Base-by-base conservation (phyloP, 2,888 invertebrate species). In the Cephus nigrinus region DNA sequence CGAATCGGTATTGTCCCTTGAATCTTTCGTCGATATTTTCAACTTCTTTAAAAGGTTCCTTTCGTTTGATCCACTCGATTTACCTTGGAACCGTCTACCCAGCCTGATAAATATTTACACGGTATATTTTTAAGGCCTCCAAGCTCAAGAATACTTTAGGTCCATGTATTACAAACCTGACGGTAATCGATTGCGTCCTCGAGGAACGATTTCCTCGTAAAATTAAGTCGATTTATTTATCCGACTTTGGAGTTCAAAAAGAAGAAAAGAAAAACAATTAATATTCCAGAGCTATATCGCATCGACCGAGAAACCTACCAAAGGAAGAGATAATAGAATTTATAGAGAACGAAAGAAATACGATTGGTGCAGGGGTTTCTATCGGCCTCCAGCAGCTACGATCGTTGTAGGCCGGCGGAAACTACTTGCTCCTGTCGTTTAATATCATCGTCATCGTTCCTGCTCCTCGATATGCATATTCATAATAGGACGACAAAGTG, bases 381-480 rank as follows among this genome's bases (percentile, higher is more conserved):
- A 96, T 96, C 96, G 96, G 96, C 96, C 96, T 96, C 96, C 96
- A 96, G 96, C 96, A 95, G 95, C 93, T 90, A 91, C 90, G 92
- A 92, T 92, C 92, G 93, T 95, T 96, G 96, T 96, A 96, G 96
- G 96, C 96, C 96, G 96, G 96, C 96, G 96, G 96, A 96, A 96
- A 96, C 96, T 96, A 96, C 96, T 96, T 96, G 96, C 96, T 93
- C 93, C 92, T 92, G 91, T 88, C 87, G 89, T 88, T 86, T 81
- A 85, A 84, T 84, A 85, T 87, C 90, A 84, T 71, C 71, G 31
- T 23, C 31, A 71, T 71, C 31, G 31, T 32, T 71, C 71, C 32
- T 71, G 12, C 3, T 71, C 71, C 32, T 71, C 71, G 71, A 55
- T 55, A 55, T 55, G 55, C 55, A 55, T 55, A 55, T 55, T 55